phyloP scores from a whole-genome alignment of 2,888 invertebrate genomes.

The Pyrgus malvae region DNA sequence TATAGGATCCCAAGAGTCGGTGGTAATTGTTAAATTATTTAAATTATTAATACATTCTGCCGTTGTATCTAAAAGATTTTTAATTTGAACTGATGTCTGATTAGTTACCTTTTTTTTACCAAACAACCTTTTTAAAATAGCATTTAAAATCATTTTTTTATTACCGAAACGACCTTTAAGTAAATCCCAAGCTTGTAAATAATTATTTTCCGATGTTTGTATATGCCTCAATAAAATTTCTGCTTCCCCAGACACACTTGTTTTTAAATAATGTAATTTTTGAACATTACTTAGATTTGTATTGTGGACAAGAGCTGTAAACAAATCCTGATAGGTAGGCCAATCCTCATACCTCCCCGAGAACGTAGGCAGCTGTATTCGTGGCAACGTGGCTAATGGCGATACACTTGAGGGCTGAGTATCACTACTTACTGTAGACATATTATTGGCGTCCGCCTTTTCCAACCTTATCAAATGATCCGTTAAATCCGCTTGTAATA shows the following conservation, averaged over 20 bases:
- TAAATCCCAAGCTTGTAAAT: neutral
- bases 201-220: conserved; percentile 1
- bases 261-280: conserved; percentile 4
- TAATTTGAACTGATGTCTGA: conserved; percentile 2
- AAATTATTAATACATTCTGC: conserved; percentile 2
- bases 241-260: neutral
- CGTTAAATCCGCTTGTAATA: neutral
- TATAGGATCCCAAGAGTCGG: neutral
- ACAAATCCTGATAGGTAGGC: conserved; percentile 6
- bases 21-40: neutral
- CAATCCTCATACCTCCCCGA: conserved; percentile 8
- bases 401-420: neutral
- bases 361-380: conserved; percentile 6
- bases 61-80: neutral
- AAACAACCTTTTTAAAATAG: conserved; percentile 2
- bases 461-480: neutral
- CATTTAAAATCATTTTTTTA: neutral
- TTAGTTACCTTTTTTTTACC: neutral
- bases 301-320: conserved; percentile 1
- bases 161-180: neutral
- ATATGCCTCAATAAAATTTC: neutral
- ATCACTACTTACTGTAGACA: neutral
- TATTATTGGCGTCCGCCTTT: neutral
- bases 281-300: neutral
- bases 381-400: neutral